Percentiles rank a stretch among this genome's conserved stretches.
These are phyloP conservation scores for Copidosoma aretas DNA, from an alignment of 2,888 invertebrate genomes.

Conservation along the genomic window DNA sequence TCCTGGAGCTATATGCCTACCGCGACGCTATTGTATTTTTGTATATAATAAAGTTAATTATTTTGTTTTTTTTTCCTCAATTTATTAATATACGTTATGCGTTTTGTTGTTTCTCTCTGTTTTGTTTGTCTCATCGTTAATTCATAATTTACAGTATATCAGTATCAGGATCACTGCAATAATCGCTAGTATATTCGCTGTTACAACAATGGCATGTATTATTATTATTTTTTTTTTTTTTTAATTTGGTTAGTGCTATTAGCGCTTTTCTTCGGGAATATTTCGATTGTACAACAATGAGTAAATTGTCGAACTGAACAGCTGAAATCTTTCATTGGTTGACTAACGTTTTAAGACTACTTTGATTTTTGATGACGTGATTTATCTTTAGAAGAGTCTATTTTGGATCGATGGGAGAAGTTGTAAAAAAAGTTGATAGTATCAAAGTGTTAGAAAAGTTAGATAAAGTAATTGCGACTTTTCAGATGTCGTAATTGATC, in stretches of 20 bases:
- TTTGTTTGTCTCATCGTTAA: background rate
- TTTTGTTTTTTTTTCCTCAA: background rate
- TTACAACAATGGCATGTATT: background rate
- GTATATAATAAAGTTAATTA: background rate
- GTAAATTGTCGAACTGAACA: slow-evolving; percentile 7
- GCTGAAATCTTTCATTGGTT: background rate
- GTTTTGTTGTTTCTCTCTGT: background rate
- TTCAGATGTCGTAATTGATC: too few species aligned
- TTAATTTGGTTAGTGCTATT: background rate
- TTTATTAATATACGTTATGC: background rate
- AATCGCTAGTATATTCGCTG: background rate
- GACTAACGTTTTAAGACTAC: slow-evolving; percentile 5
- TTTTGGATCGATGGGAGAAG: slow-evolving; percentile 14
- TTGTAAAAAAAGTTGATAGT: background rate
- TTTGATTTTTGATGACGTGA: background rate
- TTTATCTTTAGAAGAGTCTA: slow-evolving; percentile 7
- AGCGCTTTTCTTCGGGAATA: background rate
- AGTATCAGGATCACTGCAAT: background rate
- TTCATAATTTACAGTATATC: too few species aligned
- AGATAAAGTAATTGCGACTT: background rate
- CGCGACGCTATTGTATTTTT: background rate
- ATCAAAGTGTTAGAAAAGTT: background rate
- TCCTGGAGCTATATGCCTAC: background rate
- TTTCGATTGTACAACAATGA: slow-evolving; percentile 15
- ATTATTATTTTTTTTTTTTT: too few species aligned